A percentile compares a stretch with the other conserved stretches of the same genome.
Conservation (phyloP, 64 coral and sea anemone genomes). For the Astreopora myriophthalma region DNA sequence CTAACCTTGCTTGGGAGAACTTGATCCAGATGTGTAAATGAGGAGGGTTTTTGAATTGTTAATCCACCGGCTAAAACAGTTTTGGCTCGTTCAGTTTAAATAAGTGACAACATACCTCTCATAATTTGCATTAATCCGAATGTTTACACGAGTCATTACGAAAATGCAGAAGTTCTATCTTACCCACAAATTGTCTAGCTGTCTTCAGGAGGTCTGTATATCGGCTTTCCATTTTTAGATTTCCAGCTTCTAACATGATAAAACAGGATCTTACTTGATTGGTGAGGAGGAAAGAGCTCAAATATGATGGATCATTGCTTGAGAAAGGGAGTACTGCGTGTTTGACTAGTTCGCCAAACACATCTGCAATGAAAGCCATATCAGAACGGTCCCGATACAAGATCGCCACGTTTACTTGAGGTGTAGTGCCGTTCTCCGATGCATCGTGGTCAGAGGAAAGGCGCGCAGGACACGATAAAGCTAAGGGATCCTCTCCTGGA, state of each 20-base stretch:
- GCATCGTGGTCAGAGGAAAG: neutral
- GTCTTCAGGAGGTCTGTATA: neutral
- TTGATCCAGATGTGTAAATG: no score
- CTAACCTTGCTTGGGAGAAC: no score
- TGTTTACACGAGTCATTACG: no score
- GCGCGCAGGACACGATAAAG: neutral
- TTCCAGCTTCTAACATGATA: neutral
- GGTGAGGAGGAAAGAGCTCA: neutral
- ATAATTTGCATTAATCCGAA: no score
- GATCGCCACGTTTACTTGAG: neutral
- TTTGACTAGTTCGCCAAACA: neutral
- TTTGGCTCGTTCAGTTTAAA: no score
- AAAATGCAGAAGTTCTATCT: neutral
- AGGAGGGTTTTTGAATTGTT: no score
- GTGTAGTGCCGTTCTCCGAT: neutral
- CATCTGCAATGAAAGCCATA: neutral
- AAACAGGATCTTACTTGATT: neutral
- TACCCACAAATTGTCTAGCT: neutral
- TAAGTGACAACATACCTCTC: no score
- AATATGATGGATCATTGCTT: neutral
- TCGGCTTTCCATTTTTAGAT: rapidly evolving
- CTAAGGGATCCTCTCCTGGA: neutral
- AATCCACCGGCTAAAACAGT: no score
- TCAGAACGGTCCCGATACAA: neutral
- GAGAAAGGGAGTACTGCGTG: neutral